Base-by-base conservation (phyloP, 1,140 invertebrate species). In the Adoxophyes honmai region DNA sequence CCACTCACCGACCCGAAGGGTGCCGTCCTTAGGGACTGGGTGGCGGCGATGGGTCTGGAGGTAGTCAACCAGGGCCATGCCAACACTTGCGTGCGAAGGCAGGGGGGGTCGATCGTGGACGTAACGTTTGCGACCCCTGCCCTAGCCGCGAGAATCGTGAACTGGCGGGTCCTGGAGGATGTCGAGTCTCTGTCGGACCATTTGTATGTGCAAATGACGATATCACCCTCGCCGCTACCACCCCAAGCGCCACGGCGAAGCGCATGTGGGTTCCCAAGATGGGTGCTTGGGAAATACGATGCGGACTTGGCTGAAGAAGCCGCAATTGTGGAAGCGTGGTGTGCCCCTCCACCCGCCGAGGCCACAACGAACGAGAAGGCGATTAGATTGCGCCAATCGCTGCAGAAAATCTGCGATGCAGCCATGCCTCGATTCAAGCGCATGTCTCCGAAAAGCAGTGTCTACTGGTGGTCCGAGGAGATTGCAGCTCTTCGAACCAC, bases 401-500 rank as follows among this genome's bases (percentile, higher is more conserved):
- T 64, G 39, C 10, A 57, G 1, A 15, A 35, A 1, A 21, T 64
- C 5, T 60, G 62, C 34, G 55, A 64, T n/a, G 57, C 57, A 0
- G 48, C 57, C 0, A 64, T 64, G 62, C 62, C 57, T 0, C 35
- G 55, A 21, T 38, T 18, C 3, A 11, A n/a, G 0, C 34, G 11
- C 0, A 9, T 8, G 10, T 34, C 37, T 1, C 2, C 4, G 1
- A 58, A 16, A 34, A 18, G 34, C 1, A 55, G 55, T 8, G 60
- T 58, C 5, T 58, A 58, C 9, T 62, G 60, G 60, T 62, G 60
- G 60, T 52, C 52, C 0, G 14, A 51, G 3, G 55, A 62, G 11
- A 39, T 62, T n/a, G n/a, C n/a, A n/a, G n/a, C n/a, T n/a, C n/a
- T n/a, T n/a, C n/a, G n/a, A n/a, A n/a, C n/a, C n/a, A n/a, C 34